Evolutionary conservation across 1,140 invertebrate species (phyloP).

Genomic region (Drosophila teissieri): DNA sequence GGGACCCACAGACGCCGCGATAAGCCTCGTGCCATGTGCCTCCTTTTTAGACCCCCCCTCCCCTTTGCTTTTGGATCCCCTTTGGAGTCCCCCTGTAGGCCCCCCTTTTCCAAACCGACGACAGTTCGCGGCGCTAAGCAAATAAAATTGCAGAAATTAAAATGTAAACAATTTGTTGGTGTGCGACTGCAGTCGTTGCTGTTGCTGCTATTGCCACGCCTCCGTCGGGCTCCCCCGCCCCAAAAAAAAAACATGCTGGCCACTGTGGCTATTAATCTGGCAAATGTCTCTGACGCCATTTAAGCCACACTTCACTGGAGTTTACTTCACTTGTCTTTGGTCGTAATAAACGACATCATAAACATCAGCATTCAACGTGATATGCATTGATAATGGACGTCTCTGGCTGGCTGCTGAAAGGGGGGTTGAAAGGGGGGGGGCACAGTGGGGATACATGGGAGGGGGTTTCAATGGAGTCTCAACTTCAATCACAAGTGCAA

Average conservation of each 20-base stretch:
- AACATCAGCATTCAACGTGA: conserved; percentile 71
- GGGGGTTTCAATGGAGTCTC: background rate
- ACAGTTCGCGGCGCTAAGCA: conserved; percentile 64
- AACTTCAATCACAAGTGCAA: conserved; percentile 55
- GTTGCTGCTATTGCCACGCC: conserved; percentile 22
- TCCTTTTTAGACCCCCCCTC: conserved; percentile 14
- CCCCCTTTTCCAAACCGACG: conserved; percentile 18
- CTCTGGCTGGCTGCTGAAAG: background rate
- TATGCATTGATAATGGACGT: conserved; percentile 77
- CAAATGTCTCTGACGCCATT: conserved; percentile 78
- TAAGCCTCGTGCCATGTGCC: conserved; percentile 60
- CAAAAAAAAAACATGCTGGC: conserved; percentile 1
- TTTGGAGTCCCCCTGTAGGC: background rate
- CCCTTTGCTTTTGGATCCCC: too few species aligned
- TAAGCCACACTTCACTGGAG: conserved; percentile 76
- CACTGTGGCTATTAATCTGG: conserved; percentile 72
- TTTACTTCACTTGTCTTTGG: conserved; percentile 54
- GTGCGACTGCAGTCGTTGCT: conserved; percentile 22
- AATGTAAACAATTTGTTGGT: conserved; percentile 78
- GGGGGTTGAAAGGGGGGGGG: too few species aligned
- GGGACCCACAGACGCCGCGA: conserved; percentile 46
- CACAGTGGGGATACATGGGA: background rate
- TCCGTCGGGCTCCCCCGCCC: background rate
- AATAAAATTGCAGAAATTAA: conserved; percentile 83
- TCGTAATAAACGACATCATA: conserved; percentile 56